Evolutionary conservation across 2,797 vertebrate species (phyloP), one percentile per base, ranked within the genome.

Genomic region (Chrysocyon brachyurus): DNA sequence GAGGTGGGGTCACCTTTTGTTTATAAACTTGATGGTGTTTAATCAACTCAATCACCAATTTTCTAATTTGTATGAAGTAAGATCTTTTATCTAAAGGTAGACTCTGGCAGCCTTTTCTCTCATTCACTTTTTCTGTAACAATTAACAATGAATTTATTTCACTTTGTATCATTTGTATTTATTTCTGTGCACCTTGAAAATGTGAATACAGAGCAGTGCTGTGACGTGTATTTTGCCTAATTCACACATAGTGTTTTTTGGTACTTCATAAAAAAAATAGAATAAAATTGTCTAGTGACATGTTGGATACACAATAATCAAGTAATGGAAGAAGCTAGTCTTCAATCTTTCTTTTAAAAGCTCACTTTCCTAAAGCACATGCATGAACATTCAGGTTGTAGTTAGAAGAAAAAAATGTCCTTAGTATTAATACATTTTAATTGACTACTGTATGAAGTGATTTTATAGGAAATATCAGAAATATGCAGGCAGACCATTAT

Each of bases 121-220:
- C 6, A 72, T 96, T 66, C 49, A 68, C 84, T 95, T 97, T 98
- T 91, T 96, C 57, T 96, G 79, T 92, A 87, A 96, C 33, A 84
- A 64, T 96, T 68, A 90, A 92, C 64, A 96, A 86, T 96, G 75
- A 96, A 93, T 82, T 96, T 94, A 59, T 95, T 95, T 92, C 97
- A 21, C 31, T 90, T 82, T 87, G 68, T 94, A 73, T 46, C 88
- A 90, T 95, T 63, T 94, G 11, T 96, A 96, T 97, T 96, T 91
- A 33, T 97, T 97, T 97, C 94, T 96, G 5, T 93, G 97, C 66
- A 96, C 28, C 21, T 97, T 97, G 52, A 97, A 88, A 93, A 89
- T 88, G 15, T 49, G 93, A 97, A 78, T 72, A 90, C 1, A 63
- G 73, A 91, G 15, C 1, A 85, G 9, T 59, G 4, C 36, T 72